Evolutionary conservation across 2,888 invertebrate species (phyloP), one percentile per base, ranked within the genome.

Genomic region (Ichneumoninae sp.): DNA sequence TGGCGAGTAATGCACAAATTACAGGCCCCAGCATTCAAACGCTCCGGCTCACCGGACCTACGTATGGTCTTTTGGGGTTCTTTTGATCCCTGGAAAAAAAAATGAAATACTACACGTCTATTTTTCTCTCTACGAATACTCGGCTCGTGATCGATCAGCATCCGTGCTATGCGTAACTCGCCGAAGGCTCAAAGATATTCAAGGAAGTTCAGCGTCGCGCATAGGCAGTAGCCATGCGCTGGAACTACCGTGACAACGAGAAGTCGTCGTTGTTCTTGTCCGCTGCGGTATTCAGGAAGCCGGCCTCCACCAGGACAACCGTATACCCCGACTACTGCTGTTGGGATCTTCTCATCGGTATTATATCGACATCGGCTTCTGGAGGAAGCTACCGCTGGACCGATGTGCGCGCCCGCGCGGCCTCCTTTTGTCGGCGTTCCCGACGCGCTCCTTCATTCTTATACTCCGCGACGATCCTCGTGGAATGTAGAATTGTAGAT

Each of bases 401-500:
- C 54, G 54, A 22, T 54, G 54, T 52, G 52, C n/a, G 52, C 52
- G 16, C n/a, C 52, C 69, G 70, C 54, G 84, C 85, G 88, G 87
- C 79, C 79, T 85, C 71, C 88, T 88, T 88, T 88, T 88, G 89
- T 88, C 89, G 89, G 89, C 83, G 60, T 60, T 60, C 52, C 63
- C 70, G 68, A 71, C 33, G 47, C 70, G 79, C 65, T 22, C 71
- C 40, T 54, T 65, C 83, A 69, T 87, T 87, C 87, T 83, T 80
- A 83, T 69, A 68, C 65, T 40, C 52, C 40, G 10, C 54, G 73
- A 54, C 13, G 22, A 40, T 66, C 22, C 47, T 73, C 80, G 71
- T 76, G 88, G 89, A 89, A 89, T 89, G 89, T 89, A 88, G 89
- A 89, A 89, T 88, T 89, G 88, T 88, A 89, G 89, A 89, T 89